Evolutionary conservation across 2,888 invertebrate species (phyloP), one percentile per base, ranked within the genome.

Genomic region (Philopedon plagiatum): DNA sequence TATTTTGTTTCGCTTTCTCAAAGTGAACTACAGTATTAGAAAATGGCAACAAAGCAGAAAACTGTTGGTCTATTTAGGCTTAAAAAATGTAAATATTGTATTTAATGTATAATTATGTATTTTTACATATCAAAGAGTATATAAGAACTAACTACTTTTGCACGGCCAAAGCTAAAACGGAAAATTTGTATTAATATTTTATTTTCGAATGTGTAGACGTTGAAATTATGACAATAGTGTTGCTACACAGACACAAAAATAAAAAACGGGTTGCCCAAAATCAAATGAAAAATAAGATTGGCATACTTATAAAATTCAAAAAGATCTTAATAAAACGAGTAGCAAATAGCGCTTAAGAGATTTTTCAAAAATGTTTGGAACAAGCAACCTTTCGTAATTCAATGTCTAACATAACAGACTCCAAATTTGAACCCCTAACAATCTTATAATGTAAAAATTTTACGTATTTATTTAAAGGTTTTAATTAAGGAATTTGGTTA

Each of bases 111-210:
- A 74, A 73, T 75, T 70, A 80, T 81, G 80, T 82, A 81, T 81
- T 81, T 82, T 82, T 82, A 81, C 82, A 82, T 82, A 82, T 82
- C 82, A 78, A 77, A 80, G 74, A 76, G 54, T 62, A 62, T 62
- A 62, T n/a, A 63, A 71, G 76, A 75, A 66, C 73, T 77, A 77
- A 77, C 76, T 78, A 78, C 79, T 81, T 81, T 80, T 80, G 78
- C 80, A 80, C 77, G 75, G 75, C 78, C 79, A 79, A 78, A 77
- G 76, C 58, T 67, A 37, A 65, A 72, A 64, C 64, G 62, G 56
- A 44, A 64, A 26, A 37, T 76, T 66, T 58, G 37, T 66, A 56
- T 63, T 68, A 75, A 73, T 75, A 67, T 15, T 58, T 58, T 39
- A 26, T 11, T 54, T 34, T 56, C 13, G 62, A 60, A 34, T 26